Conservation (phyloP, 2,797 vertebrate genomes). For the Mionectes olivaceus region DNA sequence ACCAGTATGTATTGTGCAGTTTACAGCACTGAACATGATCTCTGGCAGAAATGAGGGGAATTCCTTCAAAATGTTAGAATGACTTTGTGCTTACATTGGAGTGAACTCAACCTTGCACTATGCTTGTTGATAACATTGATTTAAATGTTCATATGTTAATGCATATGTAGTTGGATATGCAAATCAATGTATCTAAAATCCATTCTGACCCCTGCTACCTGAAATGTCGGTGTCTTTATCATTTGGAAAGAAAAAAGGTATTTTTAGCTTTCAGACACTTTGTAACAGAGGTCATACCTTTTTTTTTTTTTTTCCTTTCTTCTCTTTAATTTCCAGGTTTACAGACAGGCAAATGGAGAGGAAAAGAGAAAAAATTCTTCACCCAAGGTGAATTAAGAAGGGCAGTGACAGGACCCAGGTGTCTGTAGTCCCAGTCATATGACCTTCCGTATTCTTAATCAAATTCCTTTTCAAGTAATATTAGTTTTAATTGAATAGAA, state of each 20-base stretch:
- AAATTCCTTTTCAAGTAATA: neutral
- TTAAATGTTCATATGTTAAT: neutral
- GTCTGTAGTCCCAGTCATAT: neutral
- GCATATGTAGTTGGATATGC: neutral
- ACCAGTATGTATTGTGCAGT: neutral
- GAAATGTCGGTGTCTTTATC: neutral
- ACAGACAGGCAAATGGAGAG: neutral
- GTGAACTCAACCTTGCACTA: neutral
- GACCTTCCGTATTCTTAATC: neutral
- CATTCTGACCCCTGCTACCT: neutral
- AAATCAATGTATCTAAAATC: neutral
- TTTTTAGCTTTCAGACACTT: neutral
- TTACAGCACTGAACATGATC: neutral
- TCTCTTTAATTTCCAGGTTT: neutral
- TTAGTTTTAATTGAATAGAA: slow-evolving; percentile 17
- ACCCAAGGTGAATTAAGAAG: neutral
- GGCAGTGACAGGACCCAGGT: neutral
- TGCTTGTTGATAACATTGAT: neutral
- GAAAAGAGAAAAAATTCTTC: neutral
- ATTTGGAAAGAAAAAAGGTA: neutral
- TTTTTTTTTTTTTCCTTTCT: neutral
- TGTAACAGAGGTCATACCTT: neutral
- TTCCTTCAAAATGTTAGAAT: neutral
- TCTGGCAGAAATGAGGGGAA: neutral
- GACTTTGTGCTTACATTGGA: neutral